phyloP scores from a whole-genome alignment of 1,140 invertebrate species.

The Battus philenor region DNA sequence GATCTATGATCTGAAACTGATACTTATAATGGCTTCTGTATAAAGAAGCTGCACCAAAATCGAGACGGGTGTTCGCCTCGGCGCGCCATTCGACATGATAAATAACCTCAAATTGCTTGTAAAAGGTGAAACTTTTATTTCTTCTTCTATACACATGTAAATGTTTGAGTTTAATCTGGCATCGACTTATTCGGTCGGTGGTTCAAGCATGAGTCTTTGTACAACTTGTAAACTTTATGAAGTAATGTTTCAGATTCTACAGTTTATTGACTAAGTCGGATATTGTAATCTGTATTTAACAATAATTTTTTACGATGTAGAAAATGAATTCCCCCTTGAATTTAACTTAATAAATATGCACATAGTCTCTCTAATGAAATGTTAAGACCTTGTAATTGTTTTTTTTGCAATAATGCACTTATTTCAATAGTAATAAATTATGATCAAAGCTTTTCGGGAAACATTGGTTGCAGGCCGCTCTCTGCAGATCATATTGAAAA shows the following conservation, averaged over 20 bases:
- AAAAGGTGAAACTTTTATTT: constrained; percentile 68
- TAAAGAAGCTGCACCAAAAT: constrained; percentile 62
- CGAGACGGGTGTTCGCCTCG: constrained; percentile 36
- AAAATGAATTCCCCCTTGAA: too few relatives aligned
- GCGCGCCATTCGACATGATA: constrained; percentile 46
- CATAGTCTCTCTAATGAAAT: too few relatives aligned
- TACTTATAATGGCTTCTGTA: constrained; percentile 73
- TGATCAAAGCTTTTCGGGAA: too few relatives aligned
- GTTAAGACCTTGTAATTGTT: too few relatives aligned
- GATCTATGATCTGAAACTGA: constrained; percentile 75
- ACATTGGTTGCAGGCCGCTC: too few relatives aligned
- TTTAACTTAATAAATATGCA: too few relatives aligned
- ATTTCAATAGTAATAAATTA: too few relatives aligned
- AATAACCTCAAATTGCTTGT: constrained; percentile 73
- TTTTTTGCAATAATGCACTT: too few relatives aligned
- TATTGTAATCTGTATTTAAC: too few relatives aligned
- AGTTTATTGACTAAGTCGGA: too few relatives aligned
- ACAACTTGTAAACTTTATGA: constrained; percentile 21
- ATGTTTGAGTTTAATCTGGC: constrained; percentile 68
- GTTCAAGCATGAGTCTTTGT: constrained; percentile 28
- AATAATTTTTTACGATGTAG: too few relatives aligned
- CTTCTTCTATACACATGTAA: constrained; percentile 62
- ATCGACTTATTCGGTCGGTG: constrained; percentile 39
- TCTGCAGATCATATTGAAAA: too few relatives aligned
- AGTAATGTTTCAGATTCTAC: constrained; percentile 5